Base-by-base conservation (phyloP, 2,797 vertebrate species). In the Macroramphosus scolopax region DNA sequence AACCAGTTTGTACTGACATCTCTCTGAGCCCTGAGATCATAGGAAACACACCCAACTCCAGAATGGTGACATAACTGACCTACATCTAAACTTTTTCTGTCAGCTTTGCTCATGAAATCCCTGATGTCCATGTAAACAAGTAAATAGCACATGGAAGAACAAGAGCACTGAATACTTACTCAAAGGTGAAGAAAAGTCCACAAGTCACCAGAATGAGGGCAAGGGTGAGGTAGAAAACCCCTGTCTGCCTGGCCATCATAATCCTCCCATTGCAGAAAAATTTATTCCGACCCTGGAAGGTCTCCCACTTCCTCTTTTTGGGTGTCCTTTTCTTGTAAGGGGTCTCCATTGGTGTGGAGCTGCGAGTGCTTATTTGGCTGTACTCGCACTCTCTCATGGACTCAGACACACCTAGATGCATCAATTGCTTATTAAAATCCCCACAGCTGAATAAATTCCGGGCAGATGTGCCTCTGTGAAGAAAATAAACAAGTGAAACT, bases 211-310 rank as follows among this genome's bases (percentile, higher is more conserved):
- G 82, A 68, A 98, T 98, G 72, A 98, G 94, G 73, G 94, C 74
- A 36, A 98, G 90, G 47, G 96, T 98, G 87, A 98, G 91, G 88
- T 94, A 97, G 91, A 98, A 98, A 63, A 98, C 94, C 71, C 96
- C 96, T 0, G 94, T 95, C 90, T 98, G 96, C 51, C 91, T 93
- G 78, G 96, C 96, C 96, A 98, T 98, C 94, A 98, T 98, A 86
- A 98, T 94, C 85, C 95, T 93, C 57, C 96, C 96, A 87, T 93
- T 75, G 86, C 96, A 98, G 87, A 92, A 96, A 80, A 98, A 98
- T 47, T 93, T 96, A 91, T 98, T 98, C 85, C 93, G 92, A 55
- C 96, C 96, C 3, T 93, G 95, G 85, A 98, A 98, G 74, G 93
- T 89, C 84, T 98, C 92, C 96, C 96, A 98, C 90, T 95, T 98